These are phyloP conservation scores for Eufriesea mexicana DNA, from an alignment of 1,140 invertebrate species.

Conservation along the genomic window DNA sequence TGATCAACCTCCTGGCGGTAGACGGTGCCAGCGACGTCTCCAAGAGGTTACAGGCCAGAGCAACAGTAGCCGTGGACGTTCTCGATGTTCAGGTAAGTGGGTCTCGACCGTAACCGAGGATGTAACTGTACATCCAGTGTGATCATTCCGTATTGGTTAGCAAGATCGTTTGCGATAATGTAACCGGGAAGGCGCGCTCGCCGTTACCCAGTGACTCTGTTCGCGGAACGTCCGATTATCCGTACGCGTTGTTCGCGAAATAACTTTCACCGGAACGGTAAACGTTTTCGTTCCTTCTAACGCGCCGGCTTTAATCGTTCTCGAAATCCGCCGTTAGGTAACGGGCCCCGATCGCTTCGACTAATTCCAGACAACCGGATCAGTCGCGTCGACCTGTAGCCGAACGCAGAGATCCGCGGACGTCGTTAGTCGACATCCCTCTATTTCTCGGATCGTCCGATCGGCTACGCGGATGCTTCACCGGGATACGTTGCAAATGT, in stretches of 20 bases:
- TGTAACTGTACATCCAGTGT: constrained; percentile 38
- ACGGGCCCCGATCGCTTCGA: not conserved
- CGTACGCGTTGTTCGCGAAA: not conserved
- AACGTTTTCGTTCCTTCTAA: not conserved
- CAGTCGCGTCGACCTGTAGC: not conserved
- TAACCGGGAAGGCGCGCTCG: not conserved
- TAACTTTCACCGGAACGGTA: constrained; percentile 35
- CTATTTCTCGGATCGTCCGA: too few species aligned
- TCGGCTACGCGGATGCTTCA: too few species aligned
- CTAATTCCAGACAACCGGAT: not conserved
- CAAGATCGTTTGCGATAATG: constrained; percentile 28
- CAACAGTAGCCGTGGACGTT: constrained; percentile 89
- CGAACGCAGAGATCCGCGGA: not conserved
- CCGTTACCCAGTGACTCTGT: constrained; percentile 22
- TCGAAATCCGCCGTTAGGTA: not conserved
- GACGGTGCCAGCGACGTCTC: constrained; percentile 85
- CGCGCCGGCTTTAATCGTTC: not conserved
- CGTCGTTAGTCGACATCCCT: too few species aligned
- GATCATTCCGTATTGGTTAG: constrained; percentile 41
- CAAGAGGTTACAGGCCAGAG: constrained; percentile 85
- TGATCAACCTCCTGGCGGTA: constrained; percentile 86
- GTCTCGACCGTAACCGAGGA: constrained; percentile 43
- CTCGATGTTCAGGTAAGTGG: constrained; percentile 86
- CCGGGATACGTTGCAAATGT: not conserved
- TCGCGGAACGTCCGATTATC: not conserved